Evolutionary conservation across 2,888 invertebrate genomes (phyloP), one percentile per base, ranked within the genome.

Genomic region (Morpho achilles): DNA sequence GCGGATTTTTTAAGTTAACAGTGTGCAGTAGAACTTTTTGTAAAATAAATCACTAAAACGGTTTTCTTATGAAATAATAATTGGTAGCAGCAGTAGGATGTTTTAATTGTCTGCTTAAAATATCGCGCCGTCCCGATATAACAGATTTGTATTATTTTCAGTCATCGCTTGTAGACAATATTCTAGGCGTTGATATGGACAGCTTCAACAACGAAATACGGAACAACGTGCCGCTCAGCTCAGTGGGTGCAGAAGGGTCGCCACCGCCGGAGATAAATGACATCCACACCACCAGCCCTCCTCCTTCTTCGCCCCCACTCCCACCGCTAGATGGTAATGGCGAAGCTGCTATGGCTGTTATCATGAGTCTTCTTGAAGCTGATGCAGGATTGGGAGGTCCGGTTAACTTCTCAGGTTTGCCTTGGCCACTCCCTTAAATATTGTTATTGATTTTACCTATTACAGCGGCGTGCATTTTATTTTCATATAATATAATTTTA

Each of bases 321-420:
- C 76, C 80, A 0, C 68, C 80, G 0, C 70, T 81, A 2, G 95
- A 96, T 73, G 96, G 95, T 46, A 96, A 95, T 76, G 96, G 97
- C 69, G 97, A 97, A 76, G 96, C 97, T 3, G 96, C 96, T 6
- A 97, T 97, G 96, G 96, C 97, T 1, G 96, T 97, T 67, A 96
- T 97, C 69, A 97, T 97, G 97, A 96, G 96, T 77, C 92, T 97
- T 32, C 84, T 97, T 49, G 97, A 97, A 80, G 97, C 96, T 0
- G 97, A 97, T 77, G 96, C 96, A 0, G 97, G 97, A 0, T 92
- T 97, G 41, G 97, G 96, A 4, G 96, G 96, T 0, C 96, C 96
- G 0, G 95, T 96, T 44, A 97, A 97, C 86, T 96, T 96, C 82
- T 94, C 95, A 7, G 95, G 96, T 41, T 83, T 97, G 23, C 96